Evolutionary conservation across 64 coral and sea anemone genomes (phyloP).

Genomic region (Catalaphyllia jardinei): DNA sequence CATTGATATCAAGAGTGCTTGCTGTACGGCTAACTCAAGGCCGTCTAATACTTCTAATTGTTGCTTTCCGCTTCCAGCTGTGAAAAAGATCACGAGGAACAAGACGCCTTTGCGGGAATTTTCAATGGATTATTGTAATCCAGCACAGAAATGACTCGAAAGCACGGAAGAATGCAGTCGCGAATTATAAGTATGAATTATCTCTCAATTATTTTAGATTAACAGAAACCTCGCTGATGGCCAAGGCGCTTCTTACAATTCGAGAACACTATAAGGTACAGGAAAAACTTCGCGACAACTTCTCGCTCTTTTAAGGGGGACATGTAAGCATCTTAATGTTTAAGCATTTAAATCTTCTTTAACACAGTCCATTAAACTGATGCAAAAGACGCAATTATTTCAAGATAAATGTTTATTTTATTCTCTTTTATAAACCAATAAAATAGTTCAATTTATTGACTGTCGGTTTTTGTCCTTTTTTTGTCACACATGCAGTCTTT

Average conservation of each 20-base stretch:
- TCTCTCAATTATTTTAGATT: too few relatives aligned
- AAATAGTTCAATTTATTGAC: not conserved
- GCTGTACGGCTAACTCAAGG: not conserved
- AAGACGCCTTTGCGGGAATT: constrained; percentile 41
- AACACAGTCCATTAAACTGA: too few relatives aligned
- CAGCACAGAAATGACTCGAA: not conserved
- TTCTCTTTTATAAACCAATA: not conserved
- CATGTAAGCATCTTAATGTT: too few relatives aligned
- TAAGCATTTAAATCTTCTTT: too few relatives aligned
- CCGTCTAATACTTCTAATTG: not conserved
- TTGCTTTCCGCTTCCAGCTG: not conserved
- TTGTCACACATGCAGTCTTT: not conserved
- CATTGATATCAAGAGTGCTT: too few relatives aligned
- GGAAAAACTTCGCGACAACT: too few relatives aligned
- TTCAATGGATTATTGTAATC: constrained; percentile 13
- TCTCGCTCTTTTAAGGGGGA: too few relatives aligned
- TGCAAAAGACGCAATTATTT: not conserved
- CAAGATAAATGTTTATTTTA: constrained; percentile 5
- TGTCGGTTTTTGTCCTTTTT: not conserved
- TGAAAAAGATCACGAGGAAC: constrained; percentile 26
- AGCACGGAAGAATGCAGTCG: not conserved
- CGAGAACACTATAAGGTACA: too few relatives aligned
- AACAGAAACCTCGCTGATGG: too few relatives aligned
- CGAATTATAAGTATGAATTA: not conserved
- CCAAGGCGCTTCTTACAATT: too few relatives aligned